Conservation (phyloP, 2,888 invertebrate species). For the Napeogenes inachia region DNA sequence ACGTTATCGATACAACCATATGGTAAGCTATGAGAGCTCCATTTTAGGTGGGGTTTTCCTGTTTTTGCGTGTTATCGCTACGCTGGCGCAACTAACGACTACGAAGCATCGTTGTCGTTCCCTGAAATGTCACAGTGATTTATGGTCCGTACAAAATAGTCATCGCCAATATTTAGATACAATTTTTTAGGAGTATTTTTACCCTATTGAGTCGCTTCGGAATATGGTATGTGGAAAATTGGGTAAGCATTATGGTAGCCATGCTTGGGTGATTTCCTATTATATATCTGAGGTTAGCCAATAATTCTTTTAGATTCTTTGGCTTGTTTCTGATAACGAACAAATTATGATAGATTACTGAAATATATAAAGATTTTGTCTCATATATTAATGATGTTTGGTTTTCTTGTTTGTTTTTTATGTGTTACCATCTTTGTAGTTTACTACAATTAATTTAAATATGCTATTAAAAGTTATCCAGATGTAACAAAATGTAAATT, state of each 20-base stretch:
- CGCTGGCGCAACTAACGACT: conserved; percentile 37
- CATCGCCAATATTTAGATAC: conserved; percentile 38
- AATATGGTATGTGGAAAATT: conserved; percentile 25
- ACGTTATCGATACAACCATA: conserved; percentile 25
- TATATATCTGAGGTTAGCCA: conserved; percentile 1
- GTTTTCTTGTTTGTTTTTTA: no score
- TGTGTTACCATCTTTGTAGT: no score
- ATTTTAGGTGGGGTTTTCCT: conserved; percentile 34
- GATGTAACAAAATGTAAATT: no score
- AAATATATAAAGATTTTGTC: no score
- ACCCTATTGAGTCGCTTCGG: conserved; percentile 19
- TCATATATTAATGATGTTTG: no score
- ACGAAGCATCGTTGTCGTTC: conserved; percentile 33
- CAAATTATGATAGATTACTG: no score
- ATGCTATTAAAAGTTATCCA: no score
- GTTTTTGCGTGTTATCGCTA: conserved; percentile 38
- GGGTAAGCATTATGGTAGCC: conserved; percentile 25
- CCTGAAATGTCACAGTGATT: conserved; percentile 61
- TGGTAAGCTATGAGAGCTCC: conserved; percentile 19
- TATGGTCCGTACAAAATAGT: conserved; percentile 47
- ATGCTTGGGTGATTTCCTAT: conserved; percentile 11
- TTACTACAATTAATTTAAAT: no score
- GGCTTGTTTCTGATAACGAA: no score
- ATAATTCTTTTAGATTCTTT: no score
- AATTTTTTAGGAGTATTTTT: conserved; percentile 28